Percentiles rank a stretch among this genome's conserved stretches.
Conservation (phyloP, 2,888 invertebrate genomes). For the Apodemia zela region DNA sequence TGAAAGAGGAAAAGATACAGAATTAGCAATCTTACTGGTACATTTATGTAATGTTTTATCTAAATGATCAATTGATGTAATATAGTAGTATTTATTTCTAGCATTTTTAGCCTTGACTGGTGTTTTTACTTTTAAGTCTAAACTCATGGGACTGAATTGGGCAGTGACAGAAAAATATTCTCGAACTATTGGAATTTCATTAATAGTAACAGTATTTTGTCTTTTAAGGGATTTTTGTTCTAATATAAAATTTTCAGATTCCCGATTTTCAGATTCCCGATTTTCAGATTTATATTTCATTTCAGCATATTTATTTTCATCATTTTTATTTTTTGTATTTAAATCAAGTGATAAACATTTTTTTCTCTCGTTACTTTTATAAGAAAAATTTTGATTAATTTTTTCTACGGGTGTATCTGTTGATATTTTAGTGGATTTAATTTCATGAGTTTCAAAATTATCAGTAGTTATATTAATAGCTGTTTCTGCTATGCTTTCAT, state of each 20-base stretch:
- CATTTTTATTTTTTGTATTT: conserved; percentile 46
- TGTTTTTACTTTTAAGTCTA: conserved; percentile 39
- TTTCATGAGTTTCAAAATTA: conserved; percentile 45
- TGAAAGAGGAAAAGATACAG: conserved; percentile 79
- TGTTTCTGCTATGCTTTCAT: conserved; percentile 72
- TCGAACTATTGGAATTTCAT: conserved; percentile 73
- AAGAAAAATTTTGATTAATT: conserved; percentile 14
- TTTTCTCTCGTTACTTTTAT: conserved; percentile 41
- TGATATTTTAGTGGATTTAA: conserved; percentile 31
- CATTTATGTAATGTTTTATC: conserved; percentile 45
- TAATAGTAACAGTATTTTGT: conserved; percentile 68
- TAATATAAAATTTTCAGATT: background rate
- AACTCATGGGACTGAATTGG: conserved; percentile 18
- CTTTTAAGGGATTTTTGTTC: conserved; percentile 36
- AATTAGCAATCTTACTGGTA: conserved; percentile 78
- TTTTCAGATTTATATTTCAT: conserved; percentile 27
- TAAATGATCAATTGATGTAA: conserved; percentile 49
- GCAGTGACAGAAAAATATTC: conserved; percentile 67
- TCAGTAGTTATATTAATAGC: conserved; percentile 72
- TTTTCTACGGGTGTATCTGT: conserved; percentile 16
- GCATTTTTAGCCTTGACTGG: conserved; percentile 34
- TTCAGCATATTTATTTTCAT: conserved; percentile 18
- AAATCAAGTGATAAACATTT: conserved; percentile 56
- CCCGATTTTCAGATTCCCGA: conserved; percentile 25
- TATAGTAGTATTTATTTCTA: conserved; percentile 21